These are phyloP conservation scores for Heliconius ethilla DNA, from an alignment of 2,888 invertebrate genomes.

Conservation along the genomic window DNA sequence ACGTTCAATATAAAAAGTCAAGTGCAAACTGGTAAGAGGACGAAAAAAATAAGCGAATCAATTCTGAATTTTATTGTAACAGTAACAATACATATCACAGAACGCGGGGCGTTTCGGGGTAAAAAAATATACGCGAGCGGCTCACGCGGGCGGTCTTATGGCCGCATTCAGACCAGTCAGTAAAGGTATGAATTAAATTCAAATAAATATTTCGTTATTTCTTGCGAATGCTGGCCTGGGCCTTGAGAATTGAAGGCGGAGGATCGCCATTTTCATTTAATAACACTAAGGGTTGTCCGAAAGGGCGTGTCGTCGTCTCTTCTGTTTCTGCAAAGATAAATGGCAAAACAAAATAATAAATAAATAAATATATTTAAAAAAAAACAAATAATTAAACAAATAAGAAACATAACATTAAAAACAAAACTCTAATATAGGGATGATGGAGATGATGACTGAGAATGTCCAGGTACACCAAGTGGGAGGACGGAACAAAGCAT, in stretches of 20 bases:
- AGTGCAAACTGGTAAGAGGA: conserved; percentile 60
- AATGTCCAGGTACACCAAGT: conserved; percentile 59
- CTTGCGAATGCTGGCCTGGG: conserved; percentile 79
- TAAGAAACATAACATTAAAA: conserved; percentile 45
- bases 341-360: conserved; percentile 67
- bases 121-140: conserved; percentile 67
- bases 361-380: conserved; percentile 50
- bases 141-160: conserved; percentile 59
- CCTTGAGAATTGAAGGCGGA: conserved; percentile 79
- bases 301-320: conserved; percentile 85
- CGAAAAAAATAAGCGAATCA: conserved; percentile 67
- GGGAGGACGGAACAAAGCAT: conserved; percentile 71
- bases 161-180: conserved; percentile 67
- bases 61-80: conserved; percentile 78
- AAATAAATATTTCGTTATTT: conserved; percentile 64
- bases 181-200: conserved; percentile 45
- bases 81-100: conserved; percentile 82
- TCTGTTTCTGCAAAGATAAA: conserved; percentile 79
- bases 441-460: conserved; percentile 41
- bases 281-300: conserved; percentile 91
- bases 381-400: conserved; percentile 50
- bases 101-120: conserved; percentile 82
- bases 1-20: conserved; percentile 59
- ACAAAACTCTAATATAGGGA: conserved; percentile 47
- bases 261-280: conserved; percentile 81